phyloP scores from a whole-genome alignment of 2,797 vertebrate species.

The Enteromius paludinosus region DNA sequence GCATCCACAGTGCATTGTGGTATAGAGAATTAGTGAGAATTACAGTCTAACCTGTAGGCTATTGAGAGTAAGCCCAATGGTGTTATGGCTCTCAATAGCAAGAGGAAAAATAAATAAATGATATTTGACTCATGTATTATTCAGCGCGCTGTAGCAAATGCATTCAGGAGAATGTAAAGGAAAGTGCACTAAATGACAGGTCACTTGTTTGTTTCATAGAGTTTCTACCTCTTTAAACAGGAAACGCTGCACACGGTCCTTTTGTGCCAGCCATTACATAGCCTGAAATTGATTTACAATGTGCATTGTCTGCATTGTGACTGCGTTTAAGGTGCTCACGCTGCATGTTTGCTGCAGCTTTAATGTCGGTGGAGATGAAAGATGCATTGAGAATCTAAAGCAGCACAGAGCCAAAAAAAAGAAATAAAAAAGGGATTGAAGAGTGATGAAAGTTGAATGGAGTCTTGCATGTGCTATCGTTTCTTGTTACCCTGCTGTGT shows the following conservation, averaged over 20 bases:
- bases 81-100: conserved; percentile 33
- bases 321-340: conserved; percentile 22
- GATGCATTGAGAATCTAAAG: conserved; percentile 18
- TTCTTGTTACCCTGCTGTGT: conserved; percentile 53
- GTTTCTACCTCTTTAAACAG: conserved; percentile 9
- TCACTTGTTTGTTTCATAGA: conserved; percentile 34
- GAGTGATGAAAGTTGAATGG: conserved; percentile 17
- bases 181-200: conserved; percentile 43
- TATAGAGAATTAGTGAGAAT: conserved; percentile 22
- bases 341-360: conserved; percentile 39
- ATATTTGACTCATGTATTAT: conserved; percentile 49
- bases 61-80: conserved; percentile 9
- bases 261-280: not conserved
- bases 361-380: conserved; percentile 27
- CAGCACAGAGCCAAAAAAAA: not conserved
- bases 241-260: conserved; percentile 20
- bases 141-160: conserved; percentile 34
- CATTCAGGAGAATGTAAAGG: conserved; percentile 44
- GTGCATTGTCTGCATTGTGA: conserved; percentile 25
- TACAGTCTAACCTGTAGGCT: conserved; percentile 28
- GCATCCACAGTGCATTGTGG: conserved; percentile 21
- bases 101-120: conserved; percentile 51
- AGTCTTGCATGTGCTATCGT: conserved; percentile 16
- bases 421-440: not conserved
- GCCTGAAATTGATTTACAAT: conserved; percentile 32